Evolutionary conservation across 2,797 vertebrate species (phyloP).

Genomic region (Oreochromis mossambicus): DNA sequence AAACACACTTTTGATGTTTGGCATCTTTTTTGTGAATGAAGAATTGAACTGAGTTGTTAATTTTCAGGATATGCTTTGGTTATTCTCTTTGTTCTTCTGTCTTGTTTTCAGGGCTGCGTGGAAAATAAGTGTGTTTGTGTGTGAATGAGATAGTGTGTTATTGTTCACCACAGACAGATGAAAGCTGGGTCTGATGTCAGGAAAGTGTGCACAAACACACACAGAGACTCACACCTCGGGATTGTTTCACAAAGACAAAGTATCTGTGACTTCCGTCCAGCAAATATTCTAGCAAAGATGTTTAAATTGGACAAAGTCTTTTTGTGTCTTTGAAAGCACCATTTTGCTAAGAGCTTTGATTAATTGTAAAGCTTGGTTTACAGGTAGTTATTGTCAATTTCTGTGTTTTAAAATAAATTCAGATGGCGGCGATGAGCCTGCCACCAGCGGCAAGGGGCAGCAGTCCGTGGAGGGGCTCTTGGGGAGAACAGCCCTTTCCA

Average conservation of each 20-base stretch:
- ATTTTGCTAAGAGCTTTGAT: background rate
- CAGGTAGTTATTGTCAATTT: background rate
- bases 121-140: conserved; percentile 22
- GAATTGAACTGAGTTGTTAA: conserved; percentile 27
- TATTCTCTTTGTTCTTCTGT: conserved; percentile 17
- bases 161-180: background rate
- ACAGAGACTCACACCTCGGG: background rate
- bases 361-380: background rate
- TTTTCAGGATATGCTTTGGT: conserved; percentile 28
- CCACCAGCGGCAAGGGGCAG: fast-evolving
- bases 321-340: background rate
- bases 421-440: background rate
- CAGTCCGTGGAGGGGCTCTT: background rate
- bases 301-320: fast-evolving
- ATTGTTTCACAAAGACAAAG: background rate
- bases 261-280: background rate
- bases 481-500: fast-evolving
- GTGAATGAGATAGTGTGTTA: conserved; percentile 10
- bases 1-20: conserved; percentile 35
- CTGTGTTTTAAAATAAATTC: background rate
- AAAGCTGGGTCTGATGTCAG: background rate
- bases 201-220: background rate
- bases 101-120: background rate
- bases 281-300: background rate
- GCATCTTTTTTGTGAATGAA: background rate